Evolutionary conservation across 2,888 invertebrate genomes (phyloP).

Genomic region (Drosophila pseudotalamancana): DNA sequence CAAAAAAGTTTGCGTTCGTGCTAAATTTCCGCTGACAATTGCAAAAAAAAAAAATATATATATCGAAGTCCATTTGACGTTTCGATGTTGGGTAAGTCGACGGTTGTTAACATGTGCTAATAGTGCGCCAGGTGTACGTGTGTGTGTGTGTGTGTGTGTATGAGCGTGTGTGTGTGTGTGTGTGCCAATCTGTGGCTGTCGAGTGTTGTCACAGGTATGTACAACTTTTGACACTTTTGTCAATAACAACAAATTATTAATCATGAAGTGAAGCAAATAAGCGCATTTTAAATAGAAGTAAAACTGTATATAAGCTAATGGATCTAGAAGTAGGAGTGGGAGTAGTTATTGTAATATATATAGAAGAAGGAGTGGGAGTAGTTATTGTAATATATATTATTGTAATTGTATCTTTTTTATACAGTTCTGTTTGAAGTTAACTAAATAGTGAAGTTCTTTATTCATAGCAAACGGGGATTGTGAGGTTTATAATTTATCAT

Average conservation of each 20-base stretch:
- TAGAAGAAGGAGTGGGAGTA: too few species aligned
- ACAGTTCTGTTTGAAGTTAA: too few species aligned
- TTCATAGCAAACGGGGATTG: too few species aligned
- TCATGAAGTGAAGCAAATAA: constrained; percentile 9
- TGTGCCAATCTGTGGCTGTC: not conserved
- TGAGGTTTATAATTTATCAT: too few species aligned
- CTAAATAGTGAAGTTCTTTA: too few species aligned
- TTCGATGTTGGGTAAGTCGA: constrained; percentile 13
- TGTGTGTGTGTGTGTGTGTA: constrained; percentile 2
- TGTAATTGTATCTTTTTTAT: too few species aligned
- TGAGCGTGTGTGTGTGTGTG: not conserved
- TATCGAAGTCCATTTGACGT: constrained; percentile 49
- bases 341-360: too few species aligned
- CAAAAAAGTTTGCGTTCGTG: constrained; percentile 64
- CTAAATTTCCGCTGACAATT: constrained; percentile 73
- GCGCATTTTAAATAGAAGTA: not conserved
- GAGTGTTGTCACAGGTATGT: constrained; percentile 34
- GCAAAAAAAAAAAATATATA: constrained; percentile 29
- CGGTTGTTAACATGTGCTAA: constrained; percentile 55
- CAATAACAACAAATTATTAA: constrained; percentile 53
- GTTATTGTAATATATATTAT: too few species aligned
- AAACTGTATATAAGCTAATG: not conserved
- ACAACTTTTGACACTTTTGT: constrained; percentile 61
- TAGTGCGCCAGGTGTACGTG: constrained; percentile 34
- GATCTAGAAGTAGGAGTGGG: too few species aligned